A percentile compares a stretch with the other conserved stretches of the same genome.
Evolutionary conservation across 1,140 invertebrate genomes (phyloP).

Genomic region (Glomeris maerens): DNA sequence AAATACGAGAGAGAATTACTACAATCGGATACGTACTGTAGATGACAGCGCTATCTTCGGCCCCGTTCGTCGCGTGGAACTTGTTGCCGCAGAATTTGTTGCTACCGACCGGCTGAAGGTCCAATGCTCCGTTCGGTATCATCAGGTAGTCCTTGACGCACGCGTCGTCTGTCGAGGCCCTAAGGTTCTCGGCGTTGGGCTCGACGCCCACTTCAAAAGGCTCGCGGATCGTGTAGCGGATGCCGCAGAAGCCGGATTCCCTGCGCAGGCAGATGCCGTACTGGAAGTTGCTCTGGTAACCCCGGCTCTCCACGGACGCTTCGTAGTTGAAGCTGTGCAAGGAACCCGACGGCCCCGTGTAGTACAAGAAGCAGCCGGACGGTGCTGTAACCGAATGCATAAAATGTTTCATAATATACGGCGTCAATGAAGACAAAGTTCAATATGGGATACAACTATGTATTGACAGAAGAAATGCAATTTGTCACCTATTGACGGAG

Average conservation of each 20-base stretch:
- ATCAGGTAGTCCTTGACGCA: slow-evolving; percentile 8
- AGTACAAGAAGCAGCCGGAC: slow-evolving; percentile 52
- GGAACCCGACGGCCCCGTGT: slow-evolving; percentile 39
- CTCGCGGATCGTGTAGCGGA: slow-evolving; percentile 58
- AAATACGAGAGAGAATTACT: background rate
- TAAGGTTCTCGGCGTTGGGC: background rate
- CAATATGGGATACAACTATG: slow-evolving; percentile 15
- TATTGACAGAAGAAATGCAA: background rate
- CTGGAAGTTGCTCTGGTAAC: slow-evolving; percentile 26
- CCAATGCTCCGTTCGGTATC: slow-evolving; percentile 9
- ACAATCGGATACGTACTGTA: slow-evolving; percentile 3
- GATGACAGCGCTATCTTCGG: background rate
- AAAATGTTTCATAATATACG: slow-evolving; percentile 19
- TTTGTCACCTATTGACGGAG: slow-evolving; percentile 46
- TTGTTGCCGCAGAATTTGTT: slow-evolving; percentile 11
- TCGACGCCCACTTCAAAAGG: slow-evolving; percentile 8
- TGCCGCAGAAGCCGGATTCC: slow-evolving; percentile 74
- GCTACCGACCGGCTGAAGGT: slow-evolving; percentile 6
- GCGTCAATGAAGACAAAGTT: background rate
- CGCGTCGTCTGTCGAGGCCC: background rate
- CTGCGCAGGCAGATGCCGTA: slow-evolving; percentile 71
- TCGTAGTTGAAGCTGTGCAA: slow-evolving; percentile 64
- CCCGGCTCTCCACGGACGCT: slow-evolving; percentile 28
- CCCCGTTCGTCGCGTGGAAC: slow-evolving; percentile 5
- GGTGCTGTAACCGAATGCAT: slow-evolving; percentile 40